Evolutionary conservation across 2,797 vertebrate species (phyloP).

Genomic region (Erithacus rubecula): DNA sequence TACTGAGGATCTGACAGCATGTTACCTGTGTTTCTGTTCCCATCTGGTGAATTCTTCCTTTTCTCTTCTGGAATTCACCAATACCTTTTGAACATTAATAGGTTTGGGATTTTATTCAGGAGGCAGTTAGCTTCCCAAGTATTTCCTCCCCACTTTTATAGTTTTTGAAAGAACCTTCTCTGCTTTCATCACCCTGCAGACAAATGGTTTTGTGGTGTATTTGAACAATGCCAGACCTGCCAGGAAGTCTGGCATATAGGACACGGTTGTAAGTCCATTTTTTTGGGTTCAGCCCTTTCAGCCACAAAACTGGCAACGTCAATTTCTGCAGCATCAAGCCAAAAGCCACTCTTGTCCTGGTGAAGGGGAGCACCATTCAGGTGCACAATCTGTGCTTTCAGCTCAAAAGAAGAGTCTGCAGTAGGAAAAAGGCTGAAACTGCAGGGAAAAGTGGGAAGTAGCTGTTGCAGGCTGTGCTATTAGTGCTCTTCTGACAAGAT

Average conservation of each 20-base stretch:
- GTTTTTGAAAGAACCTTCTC: background rate
- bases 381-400: background rate
- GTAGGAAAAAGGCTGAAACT: background rate
- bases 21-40: background rate
- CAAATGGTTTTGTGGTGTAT: background rate
- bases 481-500: background rate
- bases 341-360: background rate
- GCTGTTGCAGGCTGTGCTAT: background rate
- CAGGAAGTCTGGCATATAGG: background rate
- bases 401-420: background rate
- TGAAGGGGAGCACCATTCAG: background rate
- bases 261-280: background rate
- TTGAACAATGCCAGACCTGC: background rate
- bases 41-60: background rate
- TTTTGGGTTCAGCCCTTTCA: conserved; percentile 28
- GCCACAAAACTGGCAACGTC: background rate
- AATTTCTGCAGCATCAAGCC: background rate
- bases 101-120: background rate
- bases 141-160: background rate
- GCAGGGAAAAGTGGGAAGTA: background rate
- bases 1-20: background rate
- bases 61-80: background rate
- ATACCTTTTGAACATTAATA: background rate
- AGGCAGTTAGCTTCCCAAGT: background rate
- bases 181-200: conserved; percentile 16